Percentiles rank a stretch among this genome's conserved stretches.
Evolutionary conservation across 2,113 vertebrate species (phyloP).

Genomic region (Lycaon pictus): DNA sequence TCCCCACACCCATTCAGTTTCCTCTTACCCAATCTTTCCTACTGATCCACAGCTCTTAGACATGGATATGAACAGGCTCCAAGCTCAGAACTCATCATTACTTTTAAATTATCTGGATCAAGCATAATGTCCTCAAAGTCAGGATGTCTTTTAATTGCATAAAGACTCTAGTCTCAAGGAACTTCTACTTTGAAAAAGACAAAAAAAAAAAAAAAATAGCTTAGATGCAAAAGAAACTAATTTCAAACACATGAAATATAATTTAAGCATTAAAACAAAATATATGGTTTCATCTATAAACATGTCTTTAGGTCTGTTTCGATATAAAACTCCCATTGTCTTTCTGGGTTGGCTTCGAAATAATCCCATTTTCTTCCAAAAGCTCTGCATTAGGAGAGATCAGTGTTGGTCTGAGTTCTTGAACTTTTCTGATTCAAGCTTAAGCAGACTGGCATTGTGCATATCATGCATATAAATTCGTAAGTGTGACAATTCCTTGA

Average conservation of each 20-base stretch:
- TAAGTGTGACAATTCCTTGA: conserved; percentile 43
- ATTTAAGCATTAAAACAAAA: conserved; percentile 66
- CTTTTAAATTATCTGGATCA: background rate
- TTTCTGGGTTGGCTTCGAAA: conserved; percentile 47
- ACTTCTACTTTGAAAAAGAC: background rate
- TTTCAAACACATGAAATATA: conserved; percentile 58
- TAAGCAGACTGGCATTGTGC: background rate
- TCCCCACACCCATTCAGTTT: background rate
- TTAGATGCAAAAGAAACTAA: conserved; percentile 30
- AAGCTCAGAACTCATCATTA: conserved; percentile 3
- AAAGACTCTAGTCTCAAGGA: conserved; percentile 23
- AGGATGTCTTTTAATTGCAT: conserved; percentile 33
- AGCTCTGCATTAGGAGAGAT: background rate
- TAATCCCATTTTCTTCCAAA: conserved; percentile 17
- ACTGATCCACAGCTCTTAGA: background rate
- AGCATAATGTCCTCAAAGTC: background rate
- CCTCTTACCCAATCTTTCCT: background rate
- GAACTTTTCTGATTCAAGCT: background rate
- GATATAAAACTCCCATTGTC: background rate
- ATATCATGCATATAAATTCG: background rate
- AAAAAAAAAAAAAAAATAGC: background rate
- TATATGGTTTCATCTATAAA: conserved; percentile 47
- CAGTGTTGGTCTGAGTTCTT: background rate
- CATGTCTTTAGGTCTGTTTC: conserved; percentile 52
- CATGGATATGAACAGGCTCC: background rate